phyloP scores from a whole-genome alignment of 1,140 invertebrate genomes.

The Anthonomus grandis region DNA sequence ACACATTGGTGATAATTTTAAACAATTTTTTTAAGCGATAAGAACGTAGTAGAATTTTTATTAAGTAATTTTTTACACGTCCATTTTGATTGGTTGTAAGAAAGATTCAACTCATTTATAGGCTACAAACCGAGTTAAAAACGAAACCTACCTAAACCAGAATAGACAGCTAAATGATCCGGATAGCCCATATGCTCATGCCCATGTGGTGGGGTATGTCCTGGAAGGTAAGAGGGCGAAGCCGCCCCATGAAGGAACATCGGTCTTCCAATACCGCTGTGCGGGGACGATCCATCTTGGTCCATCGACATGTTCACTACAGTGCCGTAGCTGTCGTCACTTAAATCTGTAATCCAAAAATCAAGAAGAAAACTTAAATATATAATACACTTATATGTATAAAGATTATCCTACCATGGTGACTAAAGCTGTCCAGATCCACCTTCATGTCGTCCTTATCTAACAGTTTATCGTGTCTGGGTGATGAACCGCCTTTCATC shows the following conservation, averaged over 20 bases:
- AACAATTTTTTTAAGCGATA: too few relatives aligned
- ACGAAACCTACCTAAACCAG: constrained; percentile 62
- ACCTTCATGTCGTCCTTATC: constrained; percentile 85
- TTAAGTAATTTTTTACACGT: too few relatives aligned
- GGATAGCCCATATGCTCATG: constrained; percentile 67
- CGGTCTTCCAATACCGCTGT: constrained; percentile 60
- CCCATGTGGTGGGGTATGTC: constrained; percentile 69
- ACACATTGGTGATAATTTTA: too few relatives aligned
- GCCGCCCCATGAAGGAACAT: constrained; percentile 60
- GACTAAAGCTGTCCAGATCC: constrained; percentile 81
- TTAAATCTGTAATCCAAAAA: constrained; percentile 67
- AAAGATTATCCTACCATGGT: constrained; percentile 65
- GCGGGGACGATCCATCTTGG: constrained; percentile 73
- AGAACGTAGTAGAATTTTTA: too few relatives aligned
- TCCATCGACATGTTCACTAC: constrained; percentile 72
- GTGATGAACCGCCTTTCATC: constrained; percentile 78
- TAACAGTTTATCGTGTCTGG: constrained; percentile 71
- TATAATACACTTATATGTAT: not conserved
- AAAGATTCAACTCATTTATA: too few relatives aligned
- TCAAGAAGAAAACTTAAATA: constrained; percentile 4
- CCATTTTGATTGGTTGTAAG: too few relatives aligned
- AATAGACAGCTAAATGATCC: constrained; percentile 72
- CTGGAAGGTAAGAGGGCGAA: constrained; percentile 76
- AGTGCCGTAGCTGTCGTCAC: constrained; percentile 80
- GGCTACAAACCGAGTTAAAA: too few relatives aligned